These are phyloP conservation scores for Tribolium castaneum DNA, from an alignment of 1,140 invertebrate species.

Conservation along the genomic window DNA sequence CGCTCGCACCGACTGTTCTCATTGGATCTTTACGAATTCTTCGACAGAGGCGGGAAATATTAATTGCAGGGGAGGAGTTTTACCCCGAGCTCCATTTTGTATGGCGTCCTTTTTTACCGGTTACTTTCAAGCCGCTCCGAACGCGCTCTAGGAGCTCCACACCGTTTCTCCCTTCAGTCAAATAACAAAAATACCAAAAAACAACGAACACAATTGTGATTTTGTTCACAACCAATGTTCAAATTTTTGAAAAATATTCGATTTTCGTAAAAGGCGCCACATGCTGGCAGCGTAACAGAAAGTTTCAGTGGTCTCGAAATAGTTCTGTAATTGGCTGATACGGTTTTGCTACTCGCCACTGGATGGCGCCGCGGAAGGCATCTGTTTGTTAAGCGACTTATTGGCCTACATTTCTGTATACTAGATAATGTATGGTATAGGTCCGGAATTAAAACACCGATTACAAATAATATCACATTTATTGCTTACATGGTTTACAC, in stretches of 20 bases:
- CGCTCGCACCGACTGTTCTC: neutral
- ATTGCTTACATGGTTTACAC: neutral
- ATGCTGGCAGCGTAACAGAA: too few relatives aligned
- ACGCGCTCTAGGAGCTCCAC: neutral
- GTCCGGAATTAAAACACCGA: neutral
- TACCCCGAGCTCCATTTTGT: conserved; percentile 36
- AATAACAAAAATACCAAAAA: too few relatives aligned
- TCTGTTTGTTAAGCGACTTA: too few relatives aligned
- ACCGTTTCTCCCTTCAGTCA: neutral
- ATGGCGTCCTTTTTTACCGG: conserved; percentile 35
- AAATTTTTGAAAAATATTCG: too few relatives aligned
- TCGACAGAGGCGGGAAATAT: conserved; percentile 24
- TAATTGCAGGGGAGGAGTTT: conserved; percentile 31
- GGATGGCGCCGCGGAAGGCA: too few relatives aligned
- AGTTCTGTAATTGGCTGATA: too few relatives aligned
- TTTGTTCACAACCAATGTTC: too few relatives aligned
- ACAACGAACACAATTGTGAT: too few relatives aligned
- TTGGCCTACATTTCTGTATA: too few relatives aligned
- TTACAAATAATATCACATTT: conserved; percentile 24
- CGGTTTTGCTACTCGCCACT: too few relatives aligned
- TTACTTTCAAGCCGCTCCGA: conserved; percentile 1
- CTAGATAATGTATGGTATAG: neutral
- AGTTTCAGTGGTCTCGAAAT: too few relatives aligned
- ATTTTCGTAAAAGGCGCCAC: too few relatives aligned
- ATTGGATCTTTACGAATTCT: conserved; percentile 33